Evolutionary conservation across 2,888 invertebrate species (phyloP).

Genomic region (Litoditis marina): DNA sequence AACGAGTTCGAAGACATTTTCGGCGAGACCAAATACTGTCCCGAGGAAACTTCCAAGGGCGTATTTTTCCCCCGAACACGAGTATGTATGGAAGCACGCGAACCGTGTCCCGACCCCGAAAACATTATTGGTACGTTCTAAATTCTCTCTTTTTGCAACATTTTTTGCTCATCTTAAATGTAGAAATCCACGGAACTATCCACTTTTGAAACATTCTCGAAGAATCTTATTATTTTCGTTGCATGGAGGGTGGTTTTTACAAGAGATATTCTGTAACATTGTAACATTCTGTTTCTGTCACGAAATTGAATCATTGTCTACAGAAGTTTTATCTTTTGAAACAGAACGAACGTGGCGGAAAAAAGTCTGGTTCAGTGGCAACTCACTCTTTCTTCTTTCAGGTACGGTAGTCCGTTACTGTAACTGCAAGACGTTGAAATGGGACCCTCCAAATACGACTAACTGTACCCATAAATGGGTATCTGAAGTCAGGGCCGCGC

Average conservation of each 20-base stretch:
- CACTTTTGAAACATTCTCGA: no score
- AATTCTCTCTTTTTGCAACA: no score
- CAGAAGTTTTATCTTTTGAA: no score
- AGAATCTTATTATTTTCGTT: no score
- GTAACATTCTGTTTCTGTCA: no score
- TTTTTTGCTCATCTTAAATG: no score
- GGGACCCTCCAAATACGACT: conserved; percentile 39
- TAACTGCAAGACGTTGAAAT: conserved; percentile 40
- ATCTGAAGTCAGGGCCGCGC: conserved; percentile 23
- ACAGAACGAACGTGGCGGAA: not conserved
- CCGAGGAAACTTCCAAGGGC: conserved; percentile 20
- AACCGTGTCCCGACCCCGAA: conserved; percentile 41
- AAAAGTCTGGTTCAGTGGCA: not conserved
- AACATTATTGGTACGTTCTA: conserved; percentile 30
- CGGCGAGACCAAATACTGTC: conserved; percentile 19
- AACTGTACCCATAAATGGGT: conserved; percentile 48
- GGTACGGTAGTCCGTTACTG: conserved; percentile 41
- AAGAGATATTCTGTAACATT: not conserved
- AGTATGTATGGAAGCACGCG: conserved; percentile 34
- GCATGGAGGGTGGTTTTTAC: no score
- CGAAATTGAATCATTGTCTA: no score
- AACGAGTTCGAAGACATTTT: conserved; percentile 15
- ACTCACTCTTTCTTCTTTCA: no score
- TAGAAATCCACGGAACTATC: no score
- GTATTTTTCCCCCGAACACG: conserved; percentile 33